Evolutionary conservation across 2,113 vertebrate genomes (phyloP).

Genomic region (Erythrocercus mccallii): DNA sequence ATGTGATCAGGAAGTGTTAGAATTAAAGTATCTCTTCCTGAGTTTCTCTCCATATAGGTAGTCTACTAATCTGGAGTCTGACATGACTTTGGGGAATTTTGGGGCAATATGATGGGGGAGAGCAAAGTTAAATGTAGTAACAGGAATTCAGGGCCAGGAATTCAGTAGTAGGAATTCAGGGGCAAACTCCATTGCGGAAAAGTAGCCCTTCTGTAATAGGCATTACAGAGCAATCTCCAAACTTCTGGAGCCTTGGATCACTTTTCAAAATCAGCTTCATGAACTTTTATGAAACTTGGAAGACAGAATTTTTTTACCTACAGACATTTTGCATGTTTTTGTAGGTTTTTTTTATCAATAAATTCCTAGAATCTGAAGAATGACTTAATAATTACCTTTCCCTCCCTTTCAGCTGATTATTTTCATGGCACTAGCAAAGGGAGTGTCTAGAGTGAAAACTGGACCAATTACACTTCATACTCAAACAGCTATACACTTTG

Average conservation of each 20-base stretch:
- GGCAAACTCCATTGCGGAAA: not conserved
- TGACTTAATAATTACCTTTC: not conserved
- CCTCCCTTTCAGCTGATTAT: slow-evolving; percentile 83
- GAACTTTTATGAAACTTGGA: not conserved
- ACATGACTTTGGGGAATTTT: accelerated
- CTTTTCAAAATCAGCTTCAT: not conserved
- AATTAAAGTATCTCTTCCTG: not conserved
- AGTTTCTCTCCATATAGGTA: not conserved
- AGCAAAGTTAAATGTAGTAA: not conserved
- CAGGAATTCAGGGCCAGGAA: not conserved
- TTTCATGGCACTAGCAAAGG: slow-evolving; percentile 95
- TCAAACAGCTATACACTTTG: slow-evolving; percentile 92
- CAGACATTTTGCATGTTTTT: not conserved
- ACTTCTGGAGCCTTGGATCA: not conserved
- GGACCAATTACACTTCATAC: slow-evolving; percentile 93
- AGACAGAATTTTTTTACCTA: not conserved
- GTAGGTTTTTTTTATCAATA: not conserved
- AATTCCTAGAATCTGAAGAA: not conserved
- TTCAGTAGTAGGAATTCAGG: not conserved
- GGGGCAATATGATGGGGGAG: accelerated
- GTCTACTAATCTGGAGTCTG: not conserved
- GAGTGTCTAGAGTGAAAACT: slow-evolving; percentile 87
- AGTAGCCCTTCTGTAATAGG: not conserved
- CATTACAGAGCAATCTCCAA: not conserved
- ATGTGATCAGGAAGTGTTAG: not conserved